phyloP scores from a whole-genome alignment of 1,140 invertebrate species.

The Drosophila biarmipes region DNA sequence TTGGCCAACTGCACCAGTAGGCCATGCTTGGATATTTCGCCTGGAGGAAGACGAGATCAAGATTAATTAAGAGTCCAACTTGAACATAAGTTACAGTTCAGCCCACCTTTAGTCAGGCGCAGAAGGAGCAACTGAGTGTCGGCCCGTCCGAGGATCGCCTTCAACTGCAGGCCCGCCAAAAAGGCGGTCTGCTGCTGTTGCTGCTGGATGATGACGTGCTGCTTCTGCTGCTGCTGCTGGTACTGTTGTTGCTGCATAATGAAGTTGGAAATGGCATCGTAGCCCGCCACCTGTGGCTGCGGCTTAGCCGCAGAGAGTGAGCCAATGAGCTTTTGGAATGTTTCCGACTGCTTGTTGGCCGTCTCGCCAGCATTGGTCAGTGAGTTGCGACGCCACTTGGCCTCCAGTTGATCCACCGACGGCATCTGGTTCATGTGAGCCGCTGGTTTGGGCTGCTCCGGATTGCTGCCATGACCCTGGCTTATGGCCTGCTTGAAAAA shows the following conservation, averaged over 20 bases:
- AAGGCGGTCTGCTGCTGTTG: constrained; percentile 81
- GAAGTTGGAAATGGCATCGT: constrained; percentile 75
- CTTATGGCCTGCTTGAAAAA: constrained; percentile 78
- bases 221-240: constrained; percentile 76
- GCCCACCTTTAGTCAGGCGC: constrained; percentile 75
- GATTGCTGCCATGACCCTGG: constrained; percentile 37
- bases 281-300: constrained; percentile 29
- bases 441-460: constrained; percentile 59
- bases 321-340: constrained; percentile 76
- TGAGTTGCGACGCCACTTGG: constrained; percentile 81
- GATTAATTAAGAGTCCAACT: neutral
- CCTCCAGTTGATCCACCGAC: constrained; percentile 76
- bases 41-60: constrained; percentile 12
- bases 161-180: constrained; percentile 73
- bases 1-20: constrained; percentile 76
- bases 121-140: constrained; percentile 74
- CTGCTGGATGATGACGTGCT: constrained; percentile 71
- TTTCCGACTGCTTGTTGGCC: constrained; percentile 56
- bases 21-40: constrained; percentile 81
- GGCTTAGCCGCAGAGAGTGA: constrained; percentile 55
- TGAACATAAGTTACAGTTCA: no score
- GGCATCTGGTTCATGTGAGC: constrained; percentile 61
- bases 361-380: constrained; percentile 24
- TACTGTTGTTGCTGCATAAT: constrained; percentile 76
- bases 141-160: constrained; percentile 72